Conservation (phyloP, 92 coral and sea anemone species). For the Umimayanthus chanpuru region DNA sequence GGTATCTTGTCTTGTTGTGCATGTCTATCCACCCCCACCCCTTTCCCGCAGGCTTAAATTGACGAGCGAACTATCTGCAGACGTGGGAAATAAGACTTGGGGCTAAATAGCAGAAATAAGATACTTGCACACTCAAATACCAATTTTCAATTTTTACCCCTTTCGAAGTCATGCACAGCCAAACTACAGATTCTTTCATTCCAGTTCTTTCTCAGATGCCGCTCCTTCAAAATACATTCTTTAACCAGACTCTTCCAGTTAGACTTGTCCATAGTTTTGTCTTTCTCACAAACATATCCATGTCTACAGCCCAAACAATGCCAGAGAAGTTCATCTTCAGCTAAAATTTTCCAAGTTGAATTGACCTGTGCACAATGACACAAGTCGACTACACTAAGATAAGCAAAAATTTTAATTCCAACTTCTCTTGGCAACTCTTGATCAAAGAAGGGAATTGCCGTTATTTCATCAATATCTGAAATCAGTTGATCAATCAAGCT, state of each 20-base stretch:
- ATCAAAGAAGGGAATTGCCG: conserved; percentile 89
- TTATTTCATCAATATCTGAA: conserved; percentile 91
- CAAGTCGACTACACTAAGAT: conserved; percentile 68
- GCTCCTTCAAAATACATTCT: conserved; percentile 56
- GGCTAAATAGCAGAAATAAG: no score
- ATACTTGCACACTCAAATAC: no score
- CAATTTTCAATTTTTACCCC: conserved; percentile 61
- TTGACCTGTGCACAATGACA: conserved; percentile 86
- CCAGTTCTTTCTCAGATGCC: conserved; percentile 78
- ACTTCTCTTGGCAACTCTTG: conserved; percentile 86
- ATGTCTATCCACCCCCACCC: no score
- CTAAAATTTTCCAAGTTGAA: conserved; percentile 78
- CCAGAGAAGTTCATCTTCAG: conserved; percentile 92
- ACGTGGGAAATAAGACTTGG: no score
- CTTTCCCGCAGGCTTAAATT: no score
- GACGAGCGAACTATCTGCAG: no score
- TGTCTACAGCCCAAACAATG: conserved; percentile 56
- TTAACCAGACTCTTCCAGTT: conserved; percentile 78
- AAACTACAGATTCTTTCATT: conserved; percentile 86
- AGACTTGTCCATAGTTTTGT: conserved; percentile 42
- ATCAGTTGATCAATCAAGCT: conserved; percentile 81
- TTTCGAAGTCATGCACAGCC: conserved; percentile 80
- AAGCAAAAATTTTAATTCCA: conserved; percentile 75
- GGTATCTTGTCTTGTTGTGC: no score
- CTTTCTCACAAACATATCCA: conserved; percentile 58